Evolutionary conservation across 1,140 invertebrate species (phyloP).

Genomic region (Cheumatopsyche charites): DNA sequence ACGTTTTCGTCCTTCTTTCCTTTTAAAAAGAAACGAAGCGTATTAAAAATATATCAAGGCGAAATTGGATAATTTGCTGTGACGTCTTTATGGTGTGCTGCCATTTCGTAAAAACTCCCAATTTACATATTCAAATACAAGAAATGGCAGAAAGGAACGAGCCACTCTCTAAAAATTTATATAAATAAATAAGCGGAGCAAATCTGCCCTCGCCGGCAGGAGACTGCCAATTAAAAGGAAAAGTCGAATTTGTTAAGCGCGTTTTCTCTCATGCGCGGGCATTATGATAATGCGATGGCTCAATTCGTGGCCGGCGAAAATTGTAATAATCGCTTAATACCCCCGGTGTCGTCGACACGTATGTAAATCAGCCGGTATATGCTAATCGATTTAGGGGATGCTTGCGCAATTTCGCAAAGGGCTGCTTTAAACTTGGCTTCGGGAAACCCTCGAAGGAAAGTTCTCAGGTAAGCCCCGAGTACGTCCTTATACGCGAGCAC

Average conservation of each 20-base stretch:
- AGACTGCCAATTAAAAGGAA: no score
- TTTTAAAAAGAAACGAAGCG: slow-evolving; percentile 25
- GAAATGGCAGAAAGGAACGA: no score
- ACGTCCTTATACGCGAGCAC: background rate
- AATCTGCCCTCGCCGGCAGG: no score
- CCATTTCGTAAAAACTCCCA: slow-evolving; percentile 7
- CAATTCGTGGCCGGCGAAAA: slow-evolving; percentile 9
- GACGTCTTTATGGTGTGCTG: slow-evolving; percentile 21
- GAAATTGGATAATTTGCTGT: slow-evolving; percentile 30
- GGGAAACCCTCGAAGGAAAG: background rate
- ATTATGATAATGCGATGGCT: slow-evolving; percentile 14
- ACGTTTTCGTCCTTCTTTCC: background rate
- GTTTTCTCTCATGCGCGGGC: background rate
- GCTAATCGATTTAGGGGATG: slow-evolving; percentile 32
- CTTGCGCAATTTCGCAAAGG: slow-evolving; percentile 20
- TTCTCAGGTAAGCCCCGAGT: slow-evolving; percentile 28
- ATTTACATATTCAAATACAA: slow-evolving; percentile 23
- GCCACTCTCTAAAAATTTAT: no score
- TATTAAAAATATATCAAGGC: slow-evolving; percentile 30
- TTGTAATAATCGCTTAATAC: slow-evolving; percentile 24
- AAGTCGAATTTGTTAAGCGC: no score
- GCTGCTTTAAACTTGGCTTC: slow-evolving; percentile 8
- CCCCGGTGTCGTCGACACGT: slow-evolving; percentile 1
- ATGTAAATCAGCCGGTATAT: slow-evolving; percentile 25
- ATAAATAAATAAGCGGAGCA: no score